Conservation (phyloP, 2,113 vertebrate genomes). For the Chionodraco myersi region DNA sequence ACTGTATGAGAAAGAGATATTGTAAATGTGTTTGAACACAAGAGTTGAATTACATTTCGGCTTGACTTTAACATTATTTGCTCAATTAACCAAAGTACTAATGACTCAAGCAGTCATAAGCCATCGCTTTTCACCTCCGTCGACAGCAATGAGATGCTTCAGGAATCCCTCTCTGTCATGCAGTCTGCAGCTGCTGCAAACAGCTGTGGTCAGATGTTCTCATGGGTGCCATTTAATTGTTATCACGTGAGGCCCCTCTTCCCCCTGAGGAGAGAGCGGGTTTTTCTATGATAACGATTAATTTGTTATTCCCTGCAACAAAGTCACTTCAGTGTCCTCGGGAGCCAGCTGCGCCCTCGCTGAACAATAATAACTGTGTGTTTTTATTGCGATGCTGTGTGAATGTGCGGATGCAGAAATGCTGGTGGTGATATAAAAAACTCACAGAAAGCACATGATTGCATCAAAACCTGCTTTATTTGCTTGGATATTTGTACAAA, state of each 20-base stretch:
- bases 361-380: not conserved
- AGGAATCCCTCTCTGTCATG: conserved; percentile 22
- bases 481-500: conserved; percentile 25
- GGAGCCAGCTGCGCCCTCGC: conserved; percentile 47
- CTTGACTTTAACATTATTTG: too few relatives aligned
- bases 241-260: conserved; percentile 14
- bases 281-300: conserved; percentile 43
- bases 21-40: too few relatives aligned
- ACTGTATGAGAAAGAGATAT: too few relatives aligned
- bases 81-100: too few relatives aligned
- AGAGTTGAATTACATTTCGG: too few relatives aligned
- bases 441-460: conserved; percentile 3
- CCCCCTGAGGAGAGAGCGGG: conserved; percentile 14
- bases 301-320: conserved; percentile 42
- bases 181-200: conserved; percentile 52
- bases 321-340: conserved; percentile 45
- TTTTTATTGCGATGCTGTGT: conserved; percentile 3
- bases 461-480: conserved; percentile 69
- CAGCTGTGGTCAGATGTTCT: conserved; percentile 59
- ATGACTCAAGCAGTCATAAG: not conserved
- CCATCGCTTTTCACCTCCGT: conserved; percentile 6
- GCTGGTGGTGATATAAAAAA: conserved; percentile 17
- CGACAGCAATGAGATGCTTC: conserved; percentile 5
- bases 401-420: not conserved
- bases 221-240: conserved; percentile 49